Evolutionary conservation across 2,888 invertebrate species (phyloP).

Genomic region (Eueremaeus valkanovi): DNA sequence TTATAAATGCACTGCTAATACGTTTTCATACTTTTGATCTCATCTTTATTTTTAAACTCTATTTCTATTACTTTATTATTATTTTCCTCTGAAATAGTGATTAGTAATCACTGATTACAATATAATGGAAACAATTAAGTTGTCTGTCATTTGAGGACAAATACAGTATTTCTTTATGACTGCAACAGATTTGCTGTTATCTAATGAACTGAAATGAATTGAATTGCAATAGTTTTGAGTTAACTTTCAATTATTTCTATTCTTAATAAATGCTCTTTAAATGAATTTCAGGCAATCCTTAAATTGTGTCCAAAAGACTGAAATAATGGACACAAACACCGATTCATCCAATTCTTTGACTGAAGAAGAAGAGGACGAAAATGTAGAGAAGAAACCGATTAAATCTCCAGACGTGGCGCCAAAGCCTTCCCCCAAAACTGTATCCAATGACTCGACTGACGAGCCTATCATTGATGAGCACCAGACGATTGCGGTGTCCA

Average conservation of each 20-base stretch:
- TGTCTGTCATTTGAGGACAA: neutral
- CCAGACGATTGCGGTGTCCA: constrained; percentile 3
- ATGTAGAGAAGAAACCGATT: neutral
- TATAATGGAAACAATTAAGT: too few relatives aligned
- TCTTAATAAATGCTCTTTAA: neutral
- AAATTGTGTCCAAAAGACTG: neutral
- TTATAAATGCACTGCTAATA: too few relatives aligned
- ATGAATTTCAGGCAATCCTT: too few relatives aligned
- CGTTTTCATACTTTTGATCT: neutral
- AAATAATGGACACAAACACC: constrained; percentile 24
- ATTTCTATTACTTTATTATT: neutral
- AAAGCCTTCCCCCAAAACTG: neutral
- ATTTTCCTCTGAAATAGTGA: too few relatives aligned
- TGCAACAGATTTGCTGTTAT: neutral
- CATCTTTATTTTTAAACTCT: neutral
- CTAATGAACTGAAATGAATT: neutral
- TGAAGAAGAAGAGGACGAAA: constrained; percentile 35
- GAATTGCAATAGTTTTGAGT: neutral
- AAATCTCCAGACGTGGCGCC: neutral
- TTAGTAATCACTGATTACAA: too few relatives aligned
- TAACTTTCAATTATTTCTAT: neutral
- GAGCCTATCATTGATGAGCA: constrained; percentile 32
- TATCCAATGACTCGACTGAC: neutral
- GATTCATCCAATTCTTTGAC: constrained; percentile 30
- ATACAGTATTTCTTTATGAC: neutral